Evolutionary conservation across 2,888 invertebrate species (phyloP).

Genomic region (Amphiduros pacificus): DNA sequence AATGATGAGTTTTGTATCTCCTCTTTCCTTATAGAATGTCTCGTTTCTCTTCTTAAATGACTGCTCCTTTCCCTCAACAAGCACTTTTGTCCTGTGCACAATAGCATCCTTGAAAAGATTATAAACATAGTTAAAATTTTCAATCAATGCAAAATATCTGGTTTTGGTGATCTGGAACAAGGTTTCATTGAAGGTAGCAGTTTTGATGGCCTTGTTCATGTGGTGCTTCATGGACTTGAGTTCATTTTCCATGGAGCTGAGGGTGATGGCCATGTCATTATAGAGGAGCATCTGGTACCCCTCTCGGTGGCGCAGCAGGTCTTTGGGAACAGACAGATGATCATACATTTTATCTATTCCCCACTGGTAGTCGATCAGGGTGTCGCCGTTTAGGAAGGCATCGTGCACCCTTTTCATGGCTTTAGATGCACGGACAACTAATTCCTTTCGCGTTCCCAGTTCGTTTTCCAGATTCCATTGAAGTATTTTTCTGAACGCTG

Average conservation of each 20-base stretch:
- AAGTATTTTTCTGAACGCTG: not conserved
- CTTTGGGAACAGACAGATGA: not conserved
- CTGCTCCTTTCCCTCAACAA: not conserved
- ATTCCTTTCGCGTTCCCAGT: not conserved
- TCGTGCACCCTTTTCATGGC: not conserved
- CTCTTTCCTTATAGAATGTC: not conserved
- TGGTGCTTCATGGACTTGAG: not conserved
- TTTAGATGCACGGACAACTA: not conserved
- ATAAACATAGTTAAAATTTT: not conserved
- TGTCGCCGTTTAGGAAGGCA: not conserved
- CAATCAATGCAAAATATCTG: not conserved
- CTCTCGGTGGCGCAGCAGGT: not conserved
- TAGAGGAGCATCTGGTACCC: slow-evolving; percentile 1
- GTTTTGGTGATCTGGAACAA: not conserved
- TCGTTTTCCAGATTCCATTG: slow-evolving; percentile 6
- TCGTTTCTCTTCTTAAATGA: slow-evolving; percentile 1
- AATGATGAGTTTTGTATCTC: slow-evolving; percentile 2
- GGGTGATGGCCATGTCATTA: not conserved
- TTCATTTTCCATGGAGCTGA: not conserved
- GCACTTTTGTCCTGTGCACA: not conserved
- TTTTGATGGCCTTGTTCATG: not conserved
- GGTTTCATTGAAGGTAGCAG: not conserved
- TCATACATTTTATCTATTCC: slow-evolving; percentile 2
- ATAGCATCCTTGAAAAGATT: slow-evolving; percentile 4
- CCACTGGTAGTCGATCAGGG: slow-evolving; percentile 4